Conservation (phyloP, 2,888 invertebrate genomes). For the Mythimna vitellina region DNA sequence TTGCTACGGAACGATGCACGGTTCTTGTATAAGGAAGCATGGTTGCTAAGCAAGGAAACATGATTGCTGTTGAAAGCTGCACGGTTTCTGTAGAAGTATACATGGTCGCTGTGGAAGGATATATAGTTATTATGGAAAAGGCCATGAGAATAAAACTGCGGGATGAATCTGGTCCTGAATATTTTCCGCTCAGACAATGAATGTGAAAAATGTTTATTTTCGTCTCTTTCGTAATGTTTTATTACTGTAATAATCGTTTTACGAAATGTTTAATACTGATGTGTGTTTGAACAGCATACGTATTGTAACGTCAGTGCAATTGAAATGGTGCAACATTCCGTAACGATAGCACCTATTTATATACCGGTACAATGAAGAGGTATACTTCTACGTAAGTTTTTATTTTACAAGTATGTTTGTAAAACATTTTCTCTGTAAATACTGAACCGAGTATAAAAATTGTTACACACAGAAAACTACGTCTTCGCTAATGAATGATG, state of each 20-base stretch:
- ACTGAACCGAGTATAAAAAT: neutral
- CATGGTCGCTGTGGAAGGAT: too few species aligned
- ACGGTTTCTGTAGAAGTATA: too few species aligned
- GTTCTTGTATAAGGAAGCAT: too few species aligned
- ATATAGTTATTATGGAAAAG: too few species aligned
- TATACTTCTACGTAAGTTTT: neutral
- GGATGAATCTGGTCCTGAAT: too few species aligned
- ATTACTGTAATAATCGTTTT: conserved; percentile 42
- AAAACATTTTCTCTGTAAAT: neutral
- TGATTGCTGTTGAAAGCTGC: too few species aligned
- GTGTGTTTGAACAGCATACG: conserved; percentile 27
- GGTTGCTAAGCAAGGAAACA: too few species aligned
- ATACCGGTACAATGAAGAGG: neutral
- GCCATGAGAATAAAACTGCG: too few species aligned
- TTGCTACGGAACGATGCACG: too few species aligned
- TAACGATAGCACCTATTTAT: neutral
- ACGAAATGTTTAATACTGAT: conserved; percentile 24
- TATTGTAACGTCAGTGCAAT: conserved; percentile 17
- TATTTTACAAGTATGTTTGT: neutral
- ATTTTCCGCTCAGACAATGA: conserved; percentile 9
- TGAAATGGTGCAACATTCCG: conserved; percentile 47
- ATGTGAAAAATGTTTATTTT: conserved; percentile 31
- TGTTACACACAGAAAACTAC: neutral
- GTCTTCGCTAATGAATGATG: neutral
- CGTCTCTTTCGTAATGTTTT: conserved; percentile 27